A percentile compares a stretch with the other conserved stretches of the same genome.
Conservation (phyloP, 2,797 vertebrate species). For the Parotocinclus haroldoi region DNA sequence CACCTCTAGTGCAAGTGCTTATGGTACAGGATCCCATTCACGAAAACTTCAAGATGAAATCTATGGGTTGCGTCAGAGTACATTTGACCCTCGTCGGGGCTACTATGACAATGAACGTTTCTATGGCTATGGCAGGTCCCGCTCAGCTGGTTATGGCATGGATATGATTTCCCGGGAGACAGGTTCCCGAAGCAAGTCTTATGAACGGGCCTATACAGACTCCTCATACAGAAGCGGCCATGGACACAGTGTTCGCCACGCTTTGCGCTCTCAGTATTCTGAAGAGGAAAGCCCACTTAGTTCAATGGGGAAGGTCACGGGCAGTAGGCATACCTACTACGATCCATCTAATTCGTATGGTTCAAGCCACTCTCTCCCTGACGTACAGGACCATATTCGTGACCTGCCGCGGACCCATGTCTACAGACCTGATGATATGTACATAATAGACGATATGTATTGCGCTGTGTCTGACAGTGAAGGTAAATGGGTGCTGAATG, state of each 20-base stretch:
- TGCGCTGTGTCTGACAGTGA: conserved; percentile 99
- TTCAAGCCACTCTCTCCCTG: conserved; percentile 98
- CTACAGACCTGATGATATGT: conserved; percentile 96
- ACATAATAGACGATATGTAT: conserved; percentile 97
- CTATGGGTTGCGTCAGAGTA: conserved; percentile 79
- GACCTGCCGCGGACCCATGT: conserved; percentile 92
- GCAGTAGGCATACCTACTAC: conserved; percentile 76
- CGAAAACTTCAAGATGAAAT: conserved; percentile 83
- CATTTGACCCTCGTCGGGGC: conserved; percentile 78
- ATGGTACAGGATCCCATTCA: conserved; percentile 71
- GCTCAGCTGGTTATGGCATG: conserved; percentile 83
- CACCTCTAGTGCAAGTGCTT: conserved; percentile 65
- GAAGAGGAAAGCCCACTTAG: conserved; percentile 93
- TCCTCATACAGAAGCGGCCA: conserved; percentile 79
- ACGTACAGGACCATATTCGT: conserved; percentile 94
- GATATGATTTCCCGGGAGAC: conserved; percentile 86
- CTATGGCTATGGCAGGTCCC: conserved; percentile 82
- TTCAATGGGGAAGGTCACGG: conserved; percentile 80
- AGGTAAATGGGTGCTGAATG: conserved; percentile 90
- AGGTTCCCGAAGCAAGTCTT: conserved; percentile 85
- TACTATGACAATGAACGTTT: conserved; percentile 84
- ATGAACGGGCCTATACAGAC: conserved; percentile 80
- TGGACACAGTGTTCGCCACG: conserved; percentile 73
- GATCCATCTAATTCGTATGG: conserved; percentile 88
- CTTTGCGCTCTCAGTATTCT: conserved; percentile 82